phyloP scores from a whole-genome alignment of 2,113 vertebrate species.

The Menidia beryllina region DNA sequence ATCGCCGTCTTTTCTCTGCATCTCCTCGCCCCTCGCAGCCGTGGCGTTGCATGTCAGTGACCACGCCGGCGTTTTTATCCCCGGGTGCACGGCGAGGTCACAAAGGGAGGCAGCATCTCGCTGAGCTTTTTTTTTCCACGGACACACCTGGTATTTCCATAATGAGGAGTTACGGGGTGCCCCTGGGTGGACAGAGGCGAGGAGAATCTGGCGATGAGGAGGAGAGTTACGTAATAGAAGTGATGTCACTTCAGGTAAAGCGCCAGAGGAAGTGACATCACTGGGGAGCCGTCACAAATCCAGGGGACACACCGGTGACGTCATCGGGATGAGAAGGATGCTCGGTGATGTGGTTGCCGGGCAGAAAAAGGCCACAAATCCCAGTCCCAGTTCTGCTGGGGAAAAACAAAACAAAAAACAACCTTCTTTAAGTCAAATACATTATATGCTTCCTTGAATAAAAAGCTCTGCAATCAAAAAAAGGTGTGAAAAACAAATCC shows the following conservation, averaged over 20 bases:
- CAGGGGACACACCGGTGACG: slow-evolving; percentile 62
- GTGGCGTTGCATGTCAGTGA: slow-evolving; percentile 36
- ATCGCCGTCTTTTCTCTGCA: slow-evolving; percentile 58
- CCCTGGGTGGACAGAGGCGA: slow-evolving; percentile 47
- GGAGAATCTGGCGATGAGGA: slow-evolving; percentile 15
- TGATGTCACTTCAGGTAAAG: slow-evolving; percentile 71
- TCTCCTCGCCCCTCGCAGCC: slow-evolving; percentile 45
- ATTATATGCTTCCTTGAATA: too few relatives aligned
- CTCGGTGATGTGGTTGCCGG: slow-evolving; percentile 41
- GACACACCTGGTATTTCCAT: slow-evolving; percentile 59
- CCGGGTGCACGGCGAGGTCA: slow-evolving; percentile 29
- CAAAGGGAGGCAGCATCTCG: slow-evolving; percentile 1
- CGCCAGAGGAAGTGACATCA: slow-evolving; percentile 61
- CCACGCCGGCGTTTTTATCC: too few relatives aligned
- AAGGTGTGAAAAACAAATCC: too few relatives aligned
- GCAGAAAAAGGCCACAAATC: slow-evolving; percentile 54
- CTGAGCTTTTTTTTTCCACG: slow-evolving; percentile 2
- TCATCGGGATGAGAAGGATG: slow-evolving; percentile 45
- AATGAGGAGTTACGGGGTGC: slow-evolving; percentile 49
- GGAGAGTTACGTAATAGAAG: slow-evolving; percentile 56
- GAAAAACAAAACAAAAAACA: too few relatives aligned
- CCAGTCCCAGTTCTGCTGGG: too few relatives aligned
- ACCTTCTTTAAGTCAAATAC: too few relatives aligned
- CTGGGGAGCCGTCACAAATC: slow-evolving; percentile 40
- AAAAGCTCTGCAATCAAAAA: too few relatives aligned